Evolutionary conservation across 2,113 vertebrate genomes (phyloP).

Genomic region (Mustela lutreola): DNA sequence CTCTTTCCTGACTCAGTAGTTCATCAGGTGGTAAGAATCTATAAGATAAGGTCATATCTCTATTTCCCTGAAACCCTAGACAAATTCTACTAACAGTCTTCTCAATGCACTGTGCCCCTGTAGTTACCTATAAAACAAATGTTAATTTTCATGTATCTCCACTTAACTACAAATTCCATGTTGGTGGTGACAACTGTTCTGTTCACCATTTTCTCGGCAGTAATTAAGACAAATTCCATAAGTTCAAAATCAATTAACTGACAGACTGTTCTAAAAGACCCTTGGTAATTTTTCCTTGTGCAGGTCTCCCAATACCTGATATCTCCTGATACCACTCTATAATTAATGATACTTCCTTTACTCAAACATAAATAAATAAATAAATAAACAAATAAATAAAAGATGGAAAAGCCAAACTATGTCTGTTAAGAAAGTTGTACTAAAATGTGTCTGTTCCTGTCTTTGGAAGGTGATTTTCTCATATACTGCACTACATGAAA

Average conservation of each 20-base stretch:
- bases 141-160: not conserved
- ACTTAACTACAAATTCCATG: not conserved
- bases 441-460: not conserved
- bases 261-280: not conserved
- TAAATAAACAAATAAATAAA: not conserved
- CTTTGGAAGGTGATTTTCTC: not conserved
- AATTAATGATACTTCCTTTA: not conserved
- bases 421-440: not conserved
- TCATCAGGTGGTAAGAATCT: not conserved
- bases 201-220: not conserved
- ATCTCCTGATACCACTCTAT: not conserved
- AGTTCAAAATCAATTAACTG: not conserved
- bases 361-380: not conserved
- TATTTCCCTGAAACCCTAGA: not conserved
- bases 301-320: not conserved
- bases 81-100: not conserved
- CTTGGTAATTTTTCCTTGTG: not conserved
- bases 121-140: not conserved
- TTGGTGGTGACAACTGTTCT: not conserved
- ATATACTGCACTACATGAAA: not conserved
- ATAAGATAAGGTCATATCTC: not conserved
- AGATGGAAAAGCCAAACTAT: not conserved
- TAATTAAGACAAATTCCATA: not conserved
- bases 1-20: not conserved
- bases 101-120: not conserved